A percentile compares a stretch with the other conserved stretches of the same genome.
Conservation (phyloP, 2,888 invertebrate genomes). For the Hydriomena furcata region DNA sequence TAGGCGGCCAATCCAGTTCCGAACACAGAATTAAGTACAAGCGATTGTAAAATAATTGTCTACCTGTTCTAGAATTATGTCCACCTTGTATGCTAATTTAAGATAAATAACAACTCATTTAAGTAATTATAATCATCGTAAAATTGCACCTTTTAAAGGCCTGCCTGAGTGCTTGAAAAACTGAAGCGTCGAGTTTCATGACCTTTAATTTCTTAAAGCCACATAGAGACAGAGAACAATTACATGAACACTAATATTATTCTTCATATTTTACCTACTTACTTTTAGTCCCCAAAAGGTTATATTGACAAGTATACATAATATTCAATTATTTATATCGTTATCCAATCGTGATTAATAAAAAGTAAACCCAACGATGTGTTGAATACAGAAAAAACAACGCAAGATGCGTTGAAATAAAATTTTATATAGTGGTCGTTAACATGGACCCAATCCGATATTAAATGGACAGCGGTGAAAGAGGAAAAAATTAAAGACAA, state of each 20-base stretch:
- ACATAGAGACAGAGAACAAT: background rate
- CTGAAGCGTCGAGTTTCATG: background rate
- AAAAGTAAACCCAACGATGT: slow-evolving; percentile 74
- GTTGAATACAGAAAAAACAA: slow-evolving; percentile 72
- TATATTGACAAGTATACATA: slow-evolving; percentile 31
- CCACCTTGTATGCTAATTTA: slow-evolving; percentile 43
- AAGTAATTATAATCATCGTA: slow-evolving; percentile 13
- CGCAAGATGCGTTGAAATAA: slow-evolving; percentile 74
- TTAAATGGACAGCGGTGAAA: slow-evolving; percentile 76
- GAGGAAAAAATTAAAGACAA: slow-evolving; percentile 81
- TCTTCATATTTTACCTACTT: background rate
- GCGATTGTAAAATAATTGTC: slow-evolving; percentile 51
- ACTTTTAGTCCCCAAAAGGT: slow-evolving; percentile 7
- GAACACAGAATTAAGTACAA: slow-evolving; percentile 50
- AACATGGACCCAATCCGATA: slow-evolving; percentile 74
- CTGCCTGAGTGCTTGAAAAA: background rate
- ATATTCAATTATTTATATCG: slow-evolving; percentile 36
- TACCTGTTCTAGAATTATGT: slow-evolving; percentile 45
- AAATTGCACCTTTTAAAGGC: background rate
- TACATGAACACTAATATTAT: too few relatives aligned
- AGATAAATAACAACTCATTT: slow-evolving; percentile 26
- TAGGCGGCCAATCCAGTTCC: slow-evolving; percentile 60
- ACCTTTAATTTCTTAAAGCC: background rate
- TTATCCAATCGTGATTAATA: slow-evolving; percentile 64
- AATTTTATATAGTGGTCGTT: slow-evolving; percentile 81